Conservation (phyloP, 2,113 vertebrate species). For the Rhegmatorhina hoffmannsi region DNA sequence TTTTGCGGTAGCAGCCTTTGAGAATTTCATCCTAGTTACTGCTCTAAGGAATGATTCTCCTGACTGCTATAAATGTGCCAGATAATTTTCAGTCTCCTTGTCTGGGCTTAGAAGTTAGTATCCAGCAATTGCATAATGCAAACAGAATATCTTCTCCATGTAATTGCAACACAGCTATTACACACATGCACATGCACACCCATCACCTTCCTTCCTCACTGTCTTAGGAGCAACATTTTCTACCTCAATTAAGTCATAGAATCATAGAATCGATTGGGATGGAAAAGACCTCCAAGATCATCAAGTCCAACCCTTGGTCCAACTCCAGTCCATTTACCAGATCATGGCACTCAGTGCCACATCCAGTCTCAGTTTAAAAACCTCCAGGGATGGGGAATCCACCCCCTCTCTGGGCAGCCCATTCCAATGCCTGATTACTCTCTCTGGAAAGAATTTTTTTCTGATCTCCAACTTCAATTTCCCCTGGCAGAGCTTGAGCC, state of each 20-base stretch:
- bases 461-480: no score
- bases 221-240: not conserved
- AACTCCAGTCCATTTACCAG: no score
- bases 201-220: accelerated
- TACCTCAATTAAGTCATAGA: not conserved
- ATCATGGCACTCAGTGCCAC: no score
- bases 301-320: no score
- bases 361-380: no score
- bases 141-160: not conserved
- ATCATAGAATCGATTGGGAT: no score
- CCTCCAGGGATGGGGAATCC: no score
- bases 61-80: not conserved
- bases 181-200: not conserved
- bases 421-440: no score
- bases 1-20: not conserved
- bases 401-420: no score
- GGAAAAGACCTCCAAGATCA: no score
- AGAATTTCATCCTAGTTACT: not conserved
- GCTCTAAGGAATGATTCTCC: not conserved
- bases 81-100: not conserved
- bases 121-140: not conserved
- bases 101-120: not conserved
- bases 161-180: not conserved
- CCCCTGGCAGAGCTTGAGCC: no score
- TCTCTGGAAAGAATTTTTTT: no score